These are phyloP conservation scores for Choreutis nemorana DNA, from an alignment of 2,888 invertebrate species.

Conservation along the genomic window DNA sequence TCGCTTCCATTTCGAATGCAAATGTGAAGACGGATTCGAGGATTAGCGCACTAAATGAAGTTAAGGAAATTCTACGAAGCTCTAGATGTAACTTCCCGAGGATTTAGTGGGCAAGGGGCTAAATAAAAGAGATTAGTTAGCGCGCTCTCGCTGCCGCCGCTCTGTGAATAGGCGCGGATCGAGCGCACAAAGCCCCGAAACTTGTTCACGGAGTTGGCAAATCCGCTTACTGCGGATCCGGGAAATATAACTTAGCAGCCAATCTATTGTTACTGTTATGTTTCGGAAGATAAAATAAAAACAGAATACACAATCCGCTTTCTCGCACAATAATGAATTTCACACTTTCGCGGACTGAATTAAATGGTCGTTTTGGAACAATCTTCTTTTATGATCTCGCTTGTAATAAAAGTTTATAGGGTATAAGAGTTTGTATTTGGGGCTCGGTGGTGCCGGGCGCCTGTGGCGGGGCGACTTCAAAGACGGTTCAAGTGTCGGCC, in stretches of 20 bases:
- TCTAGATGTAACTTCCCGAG: conserved; percentile 17
- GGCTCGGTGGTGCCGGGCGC: no score
- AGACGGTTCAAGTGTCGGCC: conserved; percentile 39
- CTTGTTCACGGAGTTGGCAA: conserved; percentile 27
- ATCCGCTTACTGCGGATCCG: conserved; percentile 47
- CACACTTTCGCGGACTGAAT: conserved; percentile 41
- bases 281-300: conserved; percentile 1
- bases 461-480: conserved; percentile 51
- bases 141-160: conserved; percentile 31
- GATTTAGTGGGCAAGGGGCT: conserved; percentile 28
- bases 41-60: conserved; percentile 41
- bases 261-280: conserved; percentile 13
- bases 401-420: conserved; percentile 36
- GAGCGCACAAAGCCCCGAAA: conserved; percentile 32
- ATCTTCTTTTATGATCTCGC: no score
- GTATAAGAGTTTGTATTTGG: conserved; percentile 24
- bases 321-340: conserved; percentile 28
- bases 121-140: conserved; percentile 43
- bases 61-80: conserved; percentile 30
- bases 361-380: conserved; percentile 28
- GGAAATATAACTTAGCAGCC: conserved; percentile 17
- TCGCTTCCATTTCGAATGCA: conserved; percentile 29
- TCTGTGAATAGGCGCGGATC: conserved; percentile 28
- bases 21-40: conserved; percentile 30
- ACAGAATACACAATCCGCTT: conserved; percentile 33